Conservation (phyloP, 2,797 vertebrate genomes). For the Pipistrellus pipistrellus region DNA sequence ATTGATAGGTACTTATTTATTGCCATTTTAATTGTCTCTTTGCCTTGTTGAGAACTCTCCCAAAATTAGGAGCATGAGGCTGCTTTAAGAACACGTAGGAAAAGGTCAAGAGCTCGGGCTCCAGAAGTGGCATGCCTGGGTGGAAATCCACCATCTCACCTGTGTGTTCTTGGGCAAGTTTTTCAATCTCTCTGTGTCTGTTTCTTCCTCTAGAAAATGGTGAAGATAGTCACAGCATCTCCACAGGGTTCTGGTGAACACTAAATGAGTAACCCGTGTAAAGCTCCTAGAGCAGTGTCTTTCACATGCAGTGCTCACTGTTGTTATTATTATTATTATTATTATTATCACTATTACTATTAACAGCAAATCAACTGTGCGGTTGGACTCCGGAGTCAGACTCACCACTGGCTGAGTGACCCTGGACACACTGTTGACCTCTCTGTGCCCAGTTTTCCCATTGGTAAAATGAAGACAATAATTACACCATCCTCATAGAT, state of each 20-base stretch:
- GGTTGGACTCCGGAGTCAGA: background rate
- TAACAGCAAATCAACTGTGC: background rate
- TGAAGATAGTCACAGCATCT: background rate
- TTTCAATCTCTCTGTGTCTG: background rate
- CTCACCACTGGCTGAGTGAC: background rate
- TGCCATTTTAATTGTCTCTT: background rate
- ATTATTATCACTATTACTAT: background rate
- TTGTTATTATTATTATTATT: too few species aligned
- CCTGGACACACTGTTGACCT: background rate
- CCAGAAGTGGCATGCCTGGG: background rate
- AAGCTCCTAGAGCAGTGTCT: background rate
- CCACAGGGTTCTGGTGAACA: background rate
- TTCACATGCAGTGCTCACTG: background rate
- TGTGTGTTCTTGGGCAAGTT: background rate
- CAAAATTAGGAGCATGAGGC: rapidly evolving
- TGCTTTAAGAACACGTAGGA: rapidly evolving
- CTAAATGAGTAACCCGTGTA: background rate
- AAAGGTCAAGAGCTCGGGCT: background rate
- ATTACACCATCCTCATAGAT: background rate
- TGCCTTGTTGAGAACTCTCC: too few species aligned
- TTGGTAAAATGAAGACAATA: background rate
- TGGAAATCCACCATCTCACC: background rate
- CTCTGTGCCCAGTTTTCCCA: background rate
- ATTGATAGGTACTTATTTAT: too few species aligned
- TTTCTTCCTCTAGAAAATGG: background rate